These are phyloP conservation scores for Poecilia wingei DNA, from an alignment of 2,797 vertebrate species.

Conservation along the genomic window DNA sequence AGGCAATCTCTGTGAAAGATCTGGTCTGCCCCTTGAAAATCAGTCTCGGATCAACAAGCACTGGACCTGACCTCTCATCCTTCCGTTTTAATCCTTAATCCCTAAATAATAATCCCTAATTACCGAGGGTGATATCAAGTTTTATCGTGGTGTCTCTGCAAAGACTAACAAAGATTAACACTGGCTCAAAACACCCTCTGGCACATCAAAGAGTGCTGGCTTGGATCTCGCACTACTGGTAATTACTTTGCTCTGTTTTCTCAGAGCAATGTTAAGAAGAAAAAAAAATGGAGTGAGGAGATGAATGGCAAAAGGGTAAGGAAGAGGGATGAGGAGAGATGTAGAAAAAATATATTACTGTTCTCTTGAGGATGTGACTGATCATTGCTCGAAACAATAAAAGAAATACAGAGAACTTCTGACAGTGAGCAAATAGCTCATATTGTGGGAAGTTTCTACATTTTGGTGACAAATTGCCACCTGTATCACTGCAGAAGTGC, in stretches of 20 bases:
- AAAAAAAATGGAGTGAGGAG: slow-evolving; percentile 21
- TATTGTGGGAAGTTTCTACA: neutral
- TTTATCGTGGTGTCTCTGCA: slow-evolving; percentile 66
- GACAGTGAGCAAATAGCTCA: neutral
- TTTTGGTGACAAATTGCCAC: neutral
- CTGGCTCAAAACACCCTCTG: slow-evolving; percentile 67
- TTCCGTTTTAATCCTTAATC: slow-evolving; percentile 70
- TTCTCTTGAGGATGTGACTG: slow-evolving; percentile 14
- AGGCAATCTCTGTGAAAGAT: slow-evolving; percentile 18
- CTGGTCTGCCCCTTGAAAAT: slow-evolving; percentile 4
- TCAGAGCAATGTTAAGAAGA: slow-evolving; percentile 42
- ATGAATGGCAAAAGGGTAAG: neutral
- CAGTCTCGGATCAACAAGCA: slow-evolving; percentile 54
- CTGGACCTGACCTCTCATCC: slow-evolving; percentile 65
- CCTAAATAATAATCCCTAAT: slow-evolving; percentile 79
- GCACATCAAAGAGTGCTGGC: slow-evolving; percentile 71
- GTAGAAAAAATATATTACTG: slow-evolving; percentile 24
- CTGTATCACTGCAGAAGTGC: neutral
- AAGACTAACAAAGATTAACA: slow-evolving; percentile 76
- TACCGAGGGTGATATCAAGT: slow-evolving; percentile 65
- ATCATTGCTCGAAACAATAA: slow-evolving; percentile 27
- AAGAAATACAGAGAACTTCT: neutral
- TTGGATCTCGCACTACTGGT: slow-evolving; percentile 61
- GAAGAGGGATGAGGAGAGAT: slow-evolving; percentile 31
- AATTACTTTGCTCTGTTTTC: slow-evolving; percentile 72